phyloP scores from a whole-genome alignment of 1,140 invertebrate genomes.

The Drosophila willistoni region DNA sequence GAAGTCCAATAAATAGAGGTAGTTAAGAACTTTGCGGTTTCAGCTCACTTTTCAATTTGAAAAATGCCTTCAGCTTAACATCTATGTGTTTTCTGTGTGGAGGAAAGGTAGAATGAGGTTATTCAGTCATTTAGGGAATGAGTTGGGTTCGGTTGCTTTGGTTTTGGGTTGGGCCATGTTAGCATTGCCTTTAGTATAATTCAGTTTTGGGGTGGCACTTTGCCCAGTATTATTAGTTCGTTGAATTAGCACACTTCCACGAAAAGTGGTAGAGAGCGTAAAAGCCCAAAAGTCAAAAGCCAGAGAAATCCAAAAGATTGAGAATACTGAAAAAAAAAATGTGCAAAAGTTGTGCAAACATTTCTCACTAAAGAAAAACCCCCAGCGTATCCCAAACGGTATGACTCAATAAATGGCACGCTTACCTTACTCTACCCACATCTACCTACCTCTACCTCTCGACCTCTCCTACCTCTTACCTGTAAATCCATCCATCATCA shows the following conservation, averaged over 20 bases:
- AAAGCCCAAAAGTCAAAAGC: conserved; percentile 38
- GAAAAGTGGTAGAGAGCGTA: conserved; percentile 38
- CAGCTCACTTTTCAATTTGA: conserved; percentile 78
- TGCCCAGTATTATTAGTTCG: conserved; percentile 23
- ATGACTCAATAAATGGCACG: conserved; percentile 12
- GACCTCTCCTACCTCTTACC: neutral
- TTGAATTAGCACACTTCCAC: conserved; percentile 52
- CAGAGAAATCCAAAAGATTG: conserved; percentile 16
- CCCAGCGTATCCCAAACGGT: neutral
- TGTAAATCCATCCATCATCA: neutral
- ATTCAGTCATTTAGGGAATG: neutral
- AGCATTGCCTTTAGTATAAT: neutral
- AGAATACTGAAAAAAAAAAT: neutral
- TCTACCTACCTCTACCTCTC: neutral
- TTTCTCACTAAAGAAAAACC: neutral
- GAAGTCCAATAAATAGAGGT: conserved; percentile 76
- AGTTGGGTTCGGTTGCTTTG: neutral
- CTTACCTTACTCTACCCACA: neutral
- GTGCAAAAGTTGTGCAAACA: conserved; percentile 29
- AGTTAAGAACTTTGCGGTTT: conserved; percentile 79
- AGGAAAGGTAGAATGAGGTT: neutral
- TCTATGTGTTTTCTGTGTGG: neutral
- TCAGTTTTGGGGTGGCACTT: neutral
- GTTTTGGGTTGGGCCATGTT: neutral
- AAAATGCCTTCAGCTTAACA: conserved; percentile 55